phyloP scores from a whole-genome alignment of 37 sponge, comb jelly and placozoan species.

The Halisarca cf. caerulea region DNA sequence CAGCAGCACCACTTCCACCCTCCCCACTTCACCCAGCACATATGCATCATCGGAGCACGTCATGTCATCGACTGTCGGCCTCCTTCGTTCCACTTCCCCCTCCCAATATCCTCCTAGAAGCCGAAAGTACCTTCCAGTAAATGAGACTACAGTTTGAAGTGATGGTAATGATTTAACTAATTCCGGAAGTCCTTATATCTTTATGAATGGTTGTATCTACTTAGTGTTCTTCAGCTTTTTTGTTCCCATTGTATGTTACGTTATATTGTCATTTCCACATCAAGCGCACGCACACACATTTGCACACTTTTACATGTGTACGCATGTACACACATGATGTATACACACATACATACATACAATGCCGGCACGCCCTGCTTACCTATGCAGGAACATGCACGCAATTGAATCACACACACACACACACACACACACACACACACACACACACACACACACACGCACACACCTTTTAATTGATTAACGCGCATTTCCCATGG shows the following conservation, averaged over 20 bases:
- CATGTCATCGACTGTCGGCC: neutral
- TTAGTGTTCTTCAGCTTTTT: no score
- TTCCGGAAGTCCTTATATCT: no score
- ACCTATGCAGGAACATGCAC: neutral
- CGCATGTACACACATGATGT: neutral
- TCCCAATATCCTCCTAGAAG: neutral
- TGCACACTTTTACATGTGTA: no score
- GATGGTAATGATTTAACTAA: neutral
- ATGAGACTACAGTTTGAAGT: neutral
- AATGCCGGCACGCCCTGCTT: neutral
- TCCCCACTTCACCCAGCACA: neutral
- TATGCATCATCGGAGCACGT: conserved; percentile 4
- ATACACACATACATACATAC: neutral
- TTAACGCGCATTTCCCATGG: no score
- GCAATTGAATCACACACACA: neutral
- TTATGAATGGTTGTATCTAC: no score
- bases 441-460: no score
- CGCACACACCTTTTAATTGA: no score
- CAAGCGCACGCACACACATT: no score
- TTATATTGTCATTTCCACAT: no score
- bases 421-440: no score
- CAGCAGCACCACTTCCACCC: neutral
- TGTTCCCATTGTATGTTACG: no score
- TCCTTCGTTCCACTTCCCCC: neutral
- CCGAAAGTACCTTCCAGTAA: no score